Percentiles rank a stretch among this genome's conserved stretches.
phyloP scores from a whole-genome alignment of 2,888 invertebrate species.

The Galerucella nymphaeae region DNA sequence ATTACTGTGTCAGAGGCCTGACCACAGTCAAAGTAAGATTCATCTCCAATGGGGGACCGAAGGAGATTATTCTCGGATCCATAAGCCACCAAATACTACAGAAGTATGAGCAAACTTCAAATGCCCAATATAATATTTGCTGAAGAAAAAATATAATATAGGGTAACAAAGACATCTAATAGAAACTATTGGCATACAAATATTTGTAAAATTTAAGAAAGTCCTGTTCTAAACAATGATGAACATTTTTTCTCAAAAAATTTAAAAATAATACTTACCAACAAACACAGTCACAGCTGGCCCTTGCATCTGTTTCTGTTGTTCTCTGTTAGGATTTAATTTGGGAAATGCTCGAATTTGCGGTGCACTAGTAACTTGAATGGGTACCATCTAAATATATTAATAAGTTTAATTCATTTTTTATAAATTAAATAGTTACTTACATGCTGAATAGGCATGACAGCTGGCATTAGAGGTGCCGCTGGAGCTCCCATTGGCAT shows the following conservation, averaged over 20 bases:
- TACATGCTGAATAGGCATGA: constrained; percentile 81
- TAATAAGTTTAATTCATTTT: constrained; percentile 1
- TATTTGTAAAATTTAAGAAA: too few relatives aligned
- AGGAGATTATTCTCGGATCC: too few relatives aligned
- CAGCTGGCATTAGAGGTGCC: constrained; percentile 77
- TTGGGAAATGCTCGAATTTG: constrained; percentile 63
- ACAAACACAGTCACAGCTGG: constrained; percentile 98
- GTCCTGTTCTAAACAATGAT: too few relatives aligned
- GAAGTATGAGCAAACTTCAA: too few relatives aligned
- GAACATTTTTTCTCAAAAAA: not conserved
- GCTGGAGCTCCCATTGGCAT: constrained; percentile 74
- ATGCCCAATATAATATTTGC: too few relatives aligned
- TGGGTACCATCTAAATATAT: constrained; percentile 68
- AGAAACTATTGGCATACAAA: too few relatives aligned
- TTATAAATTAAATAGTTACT: constrained; percentile 60
- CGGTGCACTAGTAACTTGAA: constrained; percentile 64
- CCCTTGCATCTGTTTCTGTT: constrained; percentile 69
- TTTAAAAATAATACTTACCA: constrained; percentile 68
- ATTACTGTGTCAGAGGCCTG: too few relatives aligned
- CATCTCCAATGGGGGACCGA: too few relatives aligned
- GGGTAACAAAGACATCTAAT: too few relatives aligned
- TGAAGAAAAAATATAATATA: too few relatives aligned
- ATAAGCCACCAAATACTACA: too few relatives aligned
- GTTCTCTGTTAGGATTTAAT: constrained; percentile 62
- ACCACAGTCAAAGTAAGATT: too few relatives aligned